Evolutionary conservation across 2,797 vertebrate species (phyloP).

Genomic region (Oreonectes daqikongensis): DNA sequence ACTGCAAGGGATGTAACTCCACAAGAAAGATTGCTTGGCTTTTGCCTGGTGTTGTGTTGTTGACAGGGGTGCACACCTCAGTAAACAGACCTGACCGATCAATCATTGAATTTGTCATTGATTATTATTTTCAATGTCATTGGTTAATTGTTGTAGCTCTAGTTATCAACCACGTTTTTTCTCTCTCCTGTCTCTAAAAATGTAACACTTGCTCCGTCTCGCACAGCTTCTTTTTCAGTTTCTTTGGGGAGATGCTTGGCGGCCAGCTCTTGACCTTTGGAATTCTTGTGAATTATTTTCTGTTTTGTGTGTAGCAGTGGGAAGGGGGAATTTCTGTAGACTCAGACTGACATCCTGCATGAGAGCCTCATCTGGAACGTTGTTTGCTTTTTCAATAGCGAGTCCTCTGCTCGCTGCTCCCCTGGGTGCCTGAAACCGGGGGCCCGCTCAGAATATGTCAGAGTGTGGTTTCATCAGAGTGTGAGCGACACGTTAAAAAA

Average conservation of each 20-base stretch:
- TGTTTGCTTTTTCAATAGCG: constrained; percentile 62
- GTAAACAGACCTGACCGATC: too few relatives aligned
- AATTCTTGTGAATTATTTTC: constrained; percentile 6
- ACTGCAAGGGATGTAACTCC: constrained; percentile 5
- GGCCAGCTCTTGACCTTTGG: neutral
- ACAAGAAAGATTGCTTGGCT: constrained; percentile 38
- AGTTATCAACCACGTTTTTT: neutral
- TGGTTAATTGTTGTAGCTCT: neutral
- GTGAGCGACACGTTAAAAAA: constrained; percentile 55
- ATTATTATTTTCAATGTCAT: neutral
- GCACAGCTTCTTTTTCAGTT: neutral
- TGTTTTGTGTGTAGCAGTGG: constrained; percentile 28
- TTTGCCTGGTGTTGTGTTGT: too few relatives aligned
- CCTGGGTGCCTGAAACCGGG: constrained; percentile 39
- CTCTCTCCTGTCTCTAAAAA: neutral
- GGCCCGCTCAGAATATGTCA: constrained; percentile 48
- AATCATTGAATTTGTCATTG: neutral
- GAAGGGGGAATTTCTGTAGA: constrained; percentile 53
- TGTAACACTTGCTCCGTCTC: neutral
- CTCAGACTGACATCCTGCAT: constrained; percentile 55
- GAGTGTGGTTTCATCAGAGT: constrained; percentile 50
- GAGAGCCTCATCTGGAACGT: constrained; percentile 61
- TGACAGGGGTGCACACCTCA: too few relatives aligned
- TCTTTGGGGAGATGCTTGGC: constrained; percentile 4
- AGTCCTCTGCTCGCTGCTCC: constrained; percentile 40